Base-by-base conservation (phyloP, 2,888 invertebrate genomes). In the Coleophora flavipennella region DNA sequence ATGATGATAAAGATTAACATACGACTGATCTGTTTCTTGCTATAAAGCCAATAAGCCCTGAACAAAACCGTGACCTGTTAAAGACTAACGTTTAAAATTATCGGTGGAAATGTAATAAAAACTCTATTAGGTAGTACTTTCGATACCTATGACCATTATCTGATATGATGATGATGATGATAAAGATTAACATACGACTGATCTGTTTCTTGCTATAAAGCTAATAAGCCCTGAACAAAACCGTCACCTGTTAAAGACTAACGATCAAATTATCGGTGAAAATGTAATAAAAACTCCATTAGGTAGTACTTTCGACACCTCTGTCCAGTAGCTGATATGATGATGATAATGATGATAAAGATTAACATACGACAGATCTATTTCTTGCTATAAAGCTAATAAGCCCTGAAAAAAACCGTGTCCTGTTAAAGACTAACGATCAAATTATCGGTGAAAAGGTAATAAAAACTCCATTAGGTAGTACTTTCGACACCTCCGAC, bases 271-370 rank as follows among this genome's bases (percentile, higher is more conserved):
- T 66, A 69, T 67, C 60, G 60, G 40, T 35, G 29, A 37, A 49
- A 57, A 56, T 51, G 61, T 65, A 65, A 69, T 75, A 72, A 75
- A 75, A 64, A 51, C 43, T 47, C 55, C 55, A 68, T 75, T 68
- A 71, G 72, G 70, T 63, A n/a, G n/a, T 50, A 68, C 60, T 77
- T 74, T 72, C 69, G 59, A 68, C 75, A 73, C 75, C 71, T 71
- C 53, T 36, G 53, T 68, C 72, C 60, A 62, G 59, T 57, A 74
- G 62, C 45, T 48, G 48, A 65, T 74, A 78, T 78, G n/a, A n/a
- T n/a, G n/a, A n/a, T n/a, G n/a, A n/a, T n/a, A n/a, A n/a, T n/a
- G n/a, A n/a, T n/a, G n/a, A n/a, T n/a, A n/a, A n/a, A n/a, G n/a
- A n/a, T n/a, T n/a, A n/a, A n/a, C n/a, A n/a, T n/a, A n/a, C n/a